Base-by-base conservation (phyloP, 2,888 invertebrate species). In the Dryobota labecula region DNA sequence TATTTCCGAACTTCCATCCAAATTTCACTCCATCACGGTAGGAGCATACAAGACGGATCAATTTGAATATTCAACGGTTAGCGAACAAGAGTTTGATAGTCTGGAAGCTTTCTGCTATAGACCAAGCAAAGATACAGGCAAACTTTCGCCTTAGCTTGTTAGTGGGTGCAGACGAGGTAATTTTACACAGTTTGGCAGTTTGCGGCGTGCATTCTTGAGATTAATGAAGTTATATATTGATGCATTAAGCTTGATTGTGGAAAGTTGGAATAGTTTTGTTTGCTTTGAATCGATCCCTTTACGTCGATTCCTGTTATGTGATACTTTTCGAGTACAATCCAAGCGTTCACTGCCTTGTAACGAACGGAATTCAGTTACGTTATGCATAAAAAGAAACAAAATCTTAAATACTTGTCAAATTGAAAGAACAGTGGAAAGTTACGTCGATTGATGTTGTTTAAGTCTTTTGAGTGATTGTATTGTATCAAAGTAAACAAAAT, bases 21-120 rank as follows among this genome's bases (percentile, higher is more conserved):
- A 83, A 83, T 71, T 83, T 76, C 73, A 72, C 66, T 75, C 63
- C 76, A 81, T 80, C 66, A 73, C 70, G 57, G 67, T 47, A 67
- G 72, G 43, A 53, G 67, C 57, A 68, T 73, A 75, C 80, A 80
- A 79, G 80, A 70, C 67, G 78, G 73, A 83, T 85, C 83, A 84
- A 88, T 86, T 87, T 89, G 88, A 87, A 89, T 89, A 89, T 89
- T 88, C 90, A 89, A 85, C 82, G 85, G 83, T 84, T 86, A 78
- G 71, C 62, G 76, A 75, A 83, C 85, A 80, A 78, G 80, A 87
- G 86, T 87, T 85, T 83, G 86, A 86, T 86, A 87, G 84, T 80
- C 77, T 79, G 54, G 74, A 83, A 84, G 88, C 85, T 82, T 84
- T 84, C 85, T 80, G 80, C 80, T 81, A 85, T 85, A 86, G 80